Evolutionary conservation across 2,888 invertebrate species (phyloP).

Genomic region (Pocota personata): DNA sequence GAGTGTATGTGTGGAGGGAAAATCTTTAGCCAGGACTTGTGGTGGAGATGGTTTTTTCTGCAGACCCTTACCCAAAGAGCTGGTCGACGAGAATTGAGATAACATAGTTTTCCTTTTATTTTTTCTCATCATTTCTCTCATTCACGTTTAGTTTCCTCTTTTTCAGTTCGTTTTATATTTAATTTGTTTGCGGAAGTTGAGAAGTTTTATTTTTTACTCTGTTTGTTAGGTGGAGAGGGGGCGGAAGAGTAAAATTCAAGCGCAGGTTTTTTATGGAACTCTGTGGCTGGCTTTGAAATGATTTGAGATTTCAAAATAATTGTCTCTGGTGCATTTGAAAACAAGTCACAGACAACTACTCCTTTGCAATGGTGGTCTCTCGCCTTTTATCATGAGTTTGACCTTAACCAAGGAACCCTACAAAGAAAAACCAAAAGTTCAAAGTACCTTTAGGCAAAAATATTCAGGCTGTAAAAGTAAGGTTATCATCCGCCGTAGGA

Average conservation of each 20-base stretch:
- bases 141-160: neutral
- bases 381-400: too few species aligned
- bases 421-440: too few species aligned
- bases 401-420: too few species aligned
- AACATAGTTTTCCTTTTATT: conserved; percentile 60
- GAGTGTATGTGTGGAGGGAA: neutral
- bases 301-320: neutral
- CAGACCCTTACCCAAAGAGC: neutral
- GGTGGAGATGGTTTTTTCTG: neutral
- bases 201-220: neutral
- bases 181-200: conserved; percentile 43
- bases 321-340: neutral
- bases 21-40: conserved; percentile 39
- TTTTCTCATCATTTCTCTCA: conserved; percentile 6
- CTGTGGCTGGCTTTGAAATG: neutral
- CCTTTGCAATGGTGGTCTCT: too few species aligned
- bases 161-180: conserved; percentile 40
- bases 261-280: neutral
- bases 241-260: neutral
- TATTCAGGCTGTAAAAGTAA: too few species aligned
- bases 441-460: too few species aligned
- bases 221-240: neutral
- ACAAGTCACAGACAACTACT: neutral
- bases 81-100: conserved; percentile 39
- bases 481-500: too few species aligned